Base-by-base conservation (phyloP, 1,140 invertebrate species). In the Maconellicoccus hirsutus region DNA sequence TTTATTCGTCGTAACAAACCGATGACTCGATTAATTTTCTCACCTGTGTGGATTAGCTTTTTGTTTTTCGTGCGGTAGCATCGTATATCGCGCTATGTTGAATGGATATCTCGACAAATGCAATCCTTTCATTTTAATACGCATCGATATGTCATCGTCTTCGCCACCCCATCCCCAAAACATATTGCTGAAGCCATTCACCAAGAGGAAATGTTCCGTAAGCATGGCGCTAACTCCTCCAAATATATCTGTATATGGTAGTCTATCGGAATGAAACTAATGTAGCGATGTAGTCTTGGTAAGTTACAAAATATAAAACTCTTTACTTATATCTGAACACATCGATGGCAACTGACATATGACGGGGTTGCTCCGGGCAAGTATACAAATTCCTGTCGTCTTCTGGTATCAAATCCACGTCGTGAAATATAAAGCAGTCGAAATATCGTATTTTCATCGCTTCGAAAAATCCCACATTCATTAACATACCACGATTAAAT, bases 351-450 rank as follows among this genome's bases (percentile, higher is more conserved):
- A 93, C 93, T 33, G 93, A 95, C 90, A 98, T 93, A 79, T 98
- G 96, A 63, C 94, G 81, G 0, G 96, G 96, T 77, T 93, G 91
- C 72, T 88, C 84, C 1, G 91, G 91, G 81, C 94, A 96, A 16
- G 86, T 89, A 81, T 98, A 98, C 23, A 96, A 80, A 81, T 97
- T 97, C 72, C 89, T 81, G 76, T 95, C 92, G 81, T 98, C 91
- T 77, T 96, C 89, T 6, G 95, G 94, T 76, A 98, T 80, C 66
- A 97, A 84, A 80, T 98, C 94, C 23, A 98, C 92, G 79, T 98
- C 96, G 81, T 98, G 94, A 81, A 97, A 97, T 73, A 97, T 87
- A 80, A 95, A 96, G 81, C 94, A 98, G 76, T 93, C 87, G 80
- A 88, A 94, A 52, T 86, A 81, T 52, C 86, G 84, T 42, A 87